A percentile compares a stretch with the other conserved stretches of the same genome.
These are phyloP conservation scores for Cinclus mexicanus DNA, from an alignment of 2,113 vertebrate genomes.

Conservation along the genomic window DNA sequence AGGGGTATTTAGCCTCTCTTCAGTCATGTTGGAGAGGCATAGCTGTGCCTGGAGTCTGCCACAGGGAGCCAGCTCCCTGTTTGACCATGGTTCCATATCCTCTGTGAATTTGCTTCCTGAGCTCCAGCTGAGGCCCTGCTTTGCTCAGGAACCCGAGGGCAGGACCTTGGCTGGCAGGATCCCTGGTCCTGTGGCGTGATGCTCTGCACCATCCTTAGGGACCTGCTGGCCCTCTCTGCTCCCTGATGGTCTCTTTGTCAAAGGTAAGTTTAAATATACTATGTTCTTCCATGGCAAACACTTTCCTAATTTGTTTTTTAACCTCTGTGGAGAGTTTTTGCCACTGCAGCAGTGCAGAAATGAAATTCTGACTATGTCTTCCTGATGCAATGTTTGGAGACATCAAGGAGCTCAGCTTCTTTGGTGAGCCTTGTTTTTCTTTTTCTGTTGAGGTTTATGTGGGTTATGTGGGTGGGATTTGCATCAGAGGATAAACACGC, in stretches of 20 bases:
- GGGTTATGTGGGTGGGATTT: rapidly evolving
- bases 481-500: rapidly evolving
- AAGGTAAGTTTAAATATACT: not conserved
- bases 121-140: not conserved
- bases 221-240: not conserved
- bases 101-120: rapidly evolving
- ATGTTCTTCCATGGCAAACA: rapidly evolving
- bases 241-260: not conserved
- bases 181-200: not conserved
- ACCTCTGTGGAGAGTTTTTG: rapidly evolving
- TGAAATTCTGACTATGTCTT: not conserved
- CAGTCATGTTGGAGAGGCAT: rapidly evolving
- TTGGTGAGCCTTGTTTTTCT: not conserved
- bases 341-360: rapidly evolving
- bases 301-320: not conserved
- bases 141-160: not conserved
- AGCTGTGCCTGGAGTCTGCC: rapidly evolving
- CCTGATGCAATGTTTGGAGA: not conserved
- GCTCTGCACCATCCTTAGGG: rapidly evolving
- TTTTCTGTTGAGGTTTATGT: not conserved
- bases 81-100: rapidly evolving
- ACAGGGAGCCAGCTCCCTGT: rapidly evolving
- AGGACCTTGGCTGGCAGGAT: not conserved
- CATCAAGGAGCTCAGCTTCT: not conserved
- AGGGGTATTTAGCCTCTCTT: rapidly evolving